A percentile compares a stretch with the other conserved stretches of the same genome.
Evolutionary conservation across 2,113 vertebrate genomes (phyloP).

Genomic region (Stegostoma tigrinum): DNA sequence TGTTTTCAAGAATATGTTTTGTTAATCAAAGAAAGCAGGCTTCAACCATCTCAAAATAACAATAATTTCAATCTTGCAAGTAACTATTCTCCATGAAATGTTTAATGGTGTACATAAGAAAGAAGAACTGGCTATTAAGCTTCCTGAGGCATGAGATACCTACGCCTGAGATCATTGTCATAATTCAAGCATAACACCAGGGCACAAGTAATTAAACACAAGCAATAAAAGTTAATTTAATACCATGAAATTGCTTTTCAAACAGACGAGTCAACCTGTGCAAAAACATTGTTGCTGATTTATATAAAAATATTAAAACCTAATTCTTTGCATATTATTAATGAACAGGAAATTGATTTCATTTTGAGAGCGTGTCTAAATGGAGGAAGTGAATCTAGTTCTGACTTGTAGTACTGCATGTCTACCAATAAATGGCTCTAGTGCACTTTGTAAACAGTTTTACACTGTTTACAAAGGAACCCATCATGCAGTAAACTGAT

Average conservation of each 20-base stretch:
- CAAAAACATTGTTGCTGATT: background rate
- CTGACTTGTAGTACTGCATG: background rate
- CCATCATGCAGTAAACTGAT: background rate
- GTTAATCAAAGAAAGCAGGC: background rate
- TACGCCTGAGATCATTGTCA: background rate
- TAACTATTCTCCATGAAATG: background rate
- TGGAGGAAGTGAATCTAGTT: background rate
- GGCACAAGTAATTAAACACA: background rate
- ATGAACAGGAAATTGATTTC: background rate
- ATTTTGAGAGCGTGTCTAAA: background rate
- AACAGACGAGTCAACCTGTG: background rate
- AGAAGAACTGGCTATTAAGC: background rate
- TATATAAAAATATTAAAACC: background rate
- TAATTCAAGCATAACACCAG: background rate
- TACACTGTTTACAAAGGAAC: background rate
- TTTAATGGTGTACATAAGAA: background rate
- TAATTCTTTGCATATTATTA: background rate
- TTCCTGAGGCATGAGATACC: background rate
- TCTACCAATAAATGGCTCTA: conserved; percentile 28
- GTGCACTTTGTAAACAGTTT: background rate
- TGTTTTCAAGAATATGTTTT: background rate
- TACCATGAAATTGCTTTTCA: background rate
- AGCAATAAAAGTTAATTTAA: background rate
- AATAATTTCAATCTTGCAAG: background rate
- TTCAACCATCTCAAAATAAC: background rate